phyloP scores from a whole-genome alignment of 2,113 vertebrate genomes.

The Kryptolebias marmoratus region DNA sequence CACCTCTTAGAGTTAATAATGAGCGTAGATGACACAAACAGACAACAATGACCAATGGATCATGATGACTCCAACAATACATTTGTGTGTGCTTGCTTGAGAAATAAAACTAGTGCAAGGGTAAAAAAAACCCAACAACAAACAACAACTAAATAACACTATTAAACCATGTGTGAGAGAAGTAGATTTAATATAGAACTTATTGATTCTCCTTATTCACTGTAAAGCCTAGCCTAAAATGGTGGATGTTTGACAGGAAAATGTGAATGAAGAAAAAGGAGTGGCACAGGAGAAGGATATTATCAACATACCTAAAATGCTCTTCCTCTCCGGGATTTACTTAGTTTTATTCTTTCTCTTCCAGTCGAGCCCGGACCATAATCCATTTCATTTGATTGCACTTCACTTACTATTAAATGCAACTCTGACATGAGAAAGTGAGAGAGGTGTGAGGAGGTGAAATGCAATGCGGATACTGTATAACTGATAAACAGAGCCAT shows the following conservation, averaged over 20 bases:
- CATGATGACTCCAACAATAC: no score
- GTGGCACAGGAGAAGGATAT: background rate
- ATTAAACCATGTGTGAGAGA: slow-evolving; percentile 14
- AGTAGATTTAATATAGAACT: slow-evolving; percentile 22
- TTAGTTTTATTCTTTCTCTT: slow-evolving; percentile 10
- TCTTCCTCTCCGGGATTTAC: slow-evolving; percentile 1
- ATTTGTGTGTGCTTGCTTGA: background rate
- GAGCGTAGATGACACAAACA: no score
- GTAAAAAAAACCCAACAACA: background rate
- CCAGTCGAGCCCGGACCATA: slow-evolving; percentile 8
- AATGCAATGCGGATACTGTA: slow-evolving; percentile 56
- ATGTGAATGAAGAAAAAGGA: slow-evolving; percentile 19
- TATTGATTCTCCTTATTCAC: slow-evolving; percentile 52
- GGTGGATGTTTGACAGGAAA: slow-evolving; percentile 51
- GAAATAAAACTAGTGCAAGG: background rate
- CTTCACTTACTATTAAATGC: slow-evolving; percentile 31
- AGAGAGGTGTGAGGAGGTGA: slow-evolving; percentile 12
- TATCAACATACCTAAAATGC: background rate
- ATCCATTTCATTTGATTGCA: slow-evolving; percentile 28
- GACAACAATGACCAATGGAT: no score
- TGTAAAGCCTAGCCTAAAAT: slow-evolving; percentile 38
- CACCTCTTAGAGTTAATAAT: no score
- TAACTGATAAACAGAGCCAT: slow-evolving; percentile 66
- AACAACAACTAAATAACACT: slow-evolving; percentile 2
- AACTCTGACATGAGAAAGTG: slow-evolving; percentile 28